A percentile compares a stretch with the other conserved stretches of the same genome.
Conservation (phyloP, 1,140 invertebrate genomes). For the Ceratosolen solmsi region DNA sequence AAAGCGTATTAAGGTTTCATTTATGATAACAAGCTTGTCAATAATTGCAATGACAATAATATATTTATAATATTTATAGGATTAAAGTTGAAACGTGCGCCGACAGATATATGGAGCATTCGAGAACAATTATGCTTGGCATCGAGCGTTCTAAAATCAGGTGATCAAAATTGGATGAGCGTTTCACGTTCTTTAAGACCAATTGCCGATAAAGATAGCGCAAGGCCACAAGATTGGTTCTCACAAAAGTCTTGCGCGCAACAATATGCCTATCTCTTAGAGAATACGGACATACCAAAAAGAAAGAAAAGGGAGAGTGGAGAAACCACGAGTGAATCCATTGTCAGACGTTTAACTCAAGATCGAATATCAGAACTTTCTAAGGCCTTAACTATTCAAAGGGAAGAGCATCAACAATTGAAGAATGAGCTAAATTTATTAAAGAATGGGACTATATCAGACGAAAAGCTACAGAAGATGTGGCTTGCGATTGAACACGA, state of each 20-base stretch:
- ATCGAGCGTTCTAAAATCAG: conserved; percentile 88
- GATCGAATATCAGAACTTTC: conserved; percentile 86
- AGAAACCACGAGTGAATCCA: conserved; percentile 86
- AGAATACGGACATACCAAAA: conserved; percentile 89
- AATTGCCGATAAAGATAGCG: conserved; percentile 79
- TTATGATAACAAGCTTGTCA: too few species aligned
- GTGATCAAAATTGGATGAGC: conserved; percentile 95
- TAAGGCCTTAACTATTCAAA: conserved; percentile 79
- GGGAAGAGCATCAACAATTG: conserved; percentile 81
- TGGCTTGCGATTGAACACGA: conserved; percentile 83
- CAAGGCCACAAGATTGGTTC: conserved; percentile 89
- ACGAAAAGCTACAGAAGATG: conserved; percentile 82
- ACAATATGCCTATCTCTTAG: conserved; percentile 88
- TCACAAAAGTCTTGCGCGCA: conserved; percentile 93
- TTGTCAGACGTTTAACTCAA: conserved; percentile 84
- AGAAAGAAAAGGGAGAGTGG: conserved; percentile 85
- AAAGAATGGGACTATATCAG: conserved; percentile 74
- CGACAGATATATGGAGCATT: conserved; percentile 87
- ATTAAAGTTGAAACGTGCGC: conserved; percentile 79
- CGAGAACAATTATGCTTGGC: conserved; percentile 89
- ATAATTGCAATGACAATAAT: too few species aligned
- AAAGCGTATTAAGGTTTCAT: too few species aligned
- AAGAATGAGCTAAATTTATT: conserved; percentile 78
- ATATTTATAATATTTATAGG: conserved; percentile 55
- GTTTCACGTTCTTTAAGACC: conserved; percentile 86